Base-by-base conservation (phyloP, 2,888 invertebrate species). In the Drosophila bunnanda region DNA sequence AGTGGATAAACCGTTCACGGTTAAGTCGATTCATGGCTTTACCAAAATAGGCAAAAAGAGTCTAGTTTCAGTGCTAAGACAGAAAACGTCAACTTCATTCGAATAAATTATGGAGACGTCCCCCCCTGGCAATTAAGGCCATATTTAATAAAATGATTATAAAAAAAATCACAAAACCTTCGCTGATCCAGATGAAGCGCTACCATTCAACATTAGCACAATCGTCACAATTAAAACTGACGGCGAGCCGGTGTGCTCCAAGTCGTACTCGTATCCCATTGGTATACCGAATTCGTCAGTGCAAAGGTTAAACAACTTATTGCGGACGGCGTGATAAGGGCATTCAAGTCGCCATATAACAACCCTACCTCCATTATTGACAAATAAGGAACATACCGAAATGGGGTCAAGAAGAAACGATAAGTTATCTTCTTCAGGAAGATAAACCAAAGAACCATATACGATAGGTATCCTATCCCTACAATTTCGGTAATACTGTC, bases 231-330 rank as follows among this genome's bases (percentile, higher is more conserved):
- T 58, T 4, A 25, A 28, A 34, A 64, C 58, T 2, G 43, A 58
- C 12, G 46, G 48, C 9, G 55, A 64, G 28, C 54, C 54, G 32
- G 58, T 60, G 9, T 57, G 62, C 13, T 69, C 36, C 0, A 69
- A 53, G 38, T 25, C 54, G 12, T 69, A 69, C 12, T 15, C 15
- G 1, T 15, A 36, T 50, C 46, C 17, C 2, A 59, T 55, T 50
- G 54, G 64, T 9, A 58, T 50, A 34, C 58, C 4, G 58, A 65
- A 6, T 70, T 70, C n/a, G 55, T 52, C 30, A 64, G 55, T 25
- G 25, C 25, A 25, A 4, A 25, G 25, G 25, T 25, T 25, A 25
- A 25, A 25, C 25, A 25, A 25, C 25, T 25, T 25, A 2, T 25
- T 25, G 25, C 25, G 3, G 25, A 25, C 25, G 25, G 25, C 25